These are phyloP conservation scores for Apteryx mantelli DNA, from an alignment of 2,113 vertebrate genomes.

Conservation along the genomic window DNA sequence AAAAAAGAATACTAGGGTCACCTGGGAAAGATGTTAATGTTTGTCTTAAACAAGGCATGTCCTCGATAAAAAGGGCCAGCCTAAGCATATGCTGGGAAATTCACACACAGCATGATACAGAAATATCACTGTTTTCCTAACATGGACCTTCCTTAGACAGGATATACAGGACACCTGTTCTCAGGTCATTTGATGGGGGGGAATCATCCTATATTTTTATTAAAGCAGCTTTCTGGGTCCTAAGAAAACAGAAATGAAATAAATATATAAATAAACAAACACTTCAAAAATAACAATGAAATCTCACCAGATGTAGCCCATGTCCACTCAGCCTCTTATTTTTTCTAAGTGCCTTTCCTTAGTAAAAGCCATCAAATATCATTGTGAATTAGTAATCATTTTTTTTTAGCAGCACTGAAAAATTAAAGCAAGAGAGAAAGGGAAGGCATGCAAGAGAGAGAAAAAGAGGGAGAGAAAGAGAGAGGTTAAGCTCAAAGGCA, in stretches of 20 bases:
- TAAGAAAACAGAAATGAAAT: background rate
- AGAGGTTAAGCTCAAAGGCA: conserved; percentile 85
- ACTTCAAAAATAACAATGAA: conserved; percentile 56
- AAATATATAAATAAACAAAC: conserved; percentile 52
- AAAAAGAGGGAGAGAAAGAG: conserved; percentile 63
- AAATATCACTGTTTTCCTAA: background rate
- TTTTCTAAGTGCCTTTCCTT: conserved; percentile 70
- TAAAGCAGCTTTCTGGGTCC: background rate
- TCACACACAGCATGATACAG: background rate
- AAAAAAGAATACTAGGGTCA: background rate
- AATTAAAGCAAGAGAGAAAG: conserved; percentile 73
- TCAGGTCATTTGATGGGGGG: background rate
- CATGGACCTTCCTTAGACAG: accelerated
- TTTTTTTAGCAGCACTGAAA: conserved; percentile 69
- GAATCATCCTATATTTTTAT: background rate
- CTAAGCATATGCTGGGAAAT: background rate
- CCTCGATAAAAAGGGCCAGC: background rate
- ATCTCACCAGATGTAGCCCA: conserved; percentile 59
- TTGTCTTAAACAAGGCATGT: accelerated
- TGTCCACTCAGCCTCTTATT: conserved; percentile 41
- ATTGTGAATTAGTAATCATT: conserved; percentile 72
- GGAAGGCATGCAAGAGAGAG: conserved; percentile 12
- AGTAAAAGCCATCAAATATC: conserved; percentile 76
- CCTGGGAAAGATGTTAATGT: accelerated
- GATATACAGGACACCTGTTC: background rate